Base-by-base conservation (phyloP, 2,797 vertebrate species). In the Choloepus didactylus region DNA sequence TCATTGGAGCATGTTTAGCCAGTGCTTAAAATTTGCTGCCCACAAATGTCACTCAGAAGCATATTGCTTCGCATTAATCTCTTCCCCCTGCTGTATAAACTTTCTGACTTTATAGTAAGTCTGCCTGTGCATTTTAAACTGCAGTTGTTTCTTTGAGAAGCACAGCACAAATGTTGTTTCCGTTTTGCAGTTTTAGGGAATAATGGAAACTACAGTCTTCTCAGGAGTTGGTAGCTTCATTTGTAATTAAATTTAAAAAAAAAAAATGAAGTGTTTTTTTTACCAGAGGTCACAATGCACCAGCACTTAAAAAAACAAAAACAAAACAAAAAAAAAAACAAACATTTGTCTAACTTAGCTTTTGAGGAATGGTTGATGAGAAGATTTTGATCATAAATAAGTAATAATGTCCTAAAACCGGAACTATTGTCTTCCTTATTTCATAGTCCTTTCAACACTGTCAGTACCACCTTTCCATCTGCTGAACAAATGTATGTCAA, bases 381-480 rank as follows among this genome's bases (percentile, higher is more conserved):
- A 92, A 35, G 38, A 86, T 93, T 91, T 44, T 82, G 25, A 56
- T 96, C 7, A 19, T 72, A 35, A n/a, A 56, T 56, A 72, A 69
- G 41, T 89, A 64, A 59, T 64, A 59, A 38, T 38, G 25, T 84
- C 18, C 19, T 94, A 56, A 93, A 89, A 44, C 14, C 16, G 72
- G 38, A 67, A 69, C 81, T 89, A 35, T 35, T 88, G 8, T 87
- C 35, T 41, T 62, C 56, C 3, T 82, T 85, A 73, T 8, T 81
- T 92, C 12, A n/a, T 54, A 91, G 51, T 77, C 35, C 29, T 91
- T 94, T 96, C 56, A 66, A 23, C 21, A 84, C 16, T 66, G n/a
- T 46, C 4, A 35, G 44, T 93, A 18, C 10, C 18, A 29, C 25
- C 18, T 95, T 93, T 82, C n/a, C 27, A 27, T 82, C n/a, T 95